Evolutionary conservation across 2,113 vertebrate genomes (phyloP).

Genomic region (Salvelinus sp.): DNA sequence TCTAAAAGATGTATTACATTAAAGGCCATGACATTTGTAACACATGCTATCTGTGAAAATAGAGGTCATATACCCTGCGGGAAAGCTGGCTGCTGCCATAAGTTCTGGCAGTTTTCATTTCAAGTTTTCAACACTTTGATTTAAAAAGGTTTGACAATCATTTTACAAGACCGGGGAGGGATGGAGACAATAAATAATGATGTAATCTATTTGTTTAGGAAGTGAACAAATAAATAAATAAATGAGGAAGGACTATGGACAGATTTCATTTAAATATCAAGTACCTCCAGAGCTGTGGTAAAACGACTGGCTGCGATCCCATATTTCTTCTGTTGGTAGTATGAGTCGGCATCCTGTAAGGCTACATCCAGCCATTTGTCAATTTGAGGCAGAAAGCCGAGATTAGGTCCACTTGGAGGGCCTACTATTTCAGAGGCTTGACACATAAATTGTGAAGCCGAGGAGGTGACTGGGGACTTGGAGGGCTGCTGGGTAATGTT

Average conservation of each 20-base stretch:
- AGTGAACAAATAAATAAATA: slow-evolving; percentile 22
- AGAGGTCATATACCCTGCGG: neutral
- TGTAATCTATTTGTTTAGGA: slow-evolving; percentile 30
- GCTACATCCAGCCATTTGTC: slow-evolving; percentile 67
- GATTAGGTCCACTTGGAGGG: slow-evolving; percentile 41
- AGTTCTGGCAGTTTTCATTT: neutral
- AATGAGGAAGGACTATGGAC: slow-evolving; percentile 13
- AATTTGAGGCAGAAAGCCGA: slow-evolving; percentile 51
- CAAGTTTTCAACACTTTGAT: slow-evolving; percentile 7
- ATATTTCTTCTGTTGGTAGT: slow-evolving; percentile 72
- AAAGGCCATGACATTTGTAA: neutral
- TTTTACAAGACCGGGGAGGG: neutral
- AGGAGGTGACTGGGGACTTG: slow-evolving; percentile 5
- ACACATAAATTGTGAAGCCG: slow-evolving; percentile 23
- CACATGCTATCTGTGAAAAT: neutral
- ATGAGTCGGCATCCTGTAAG: slow-evolving; percentile 67
- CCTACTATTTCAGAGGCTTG: slow-evolving; percentile 39
- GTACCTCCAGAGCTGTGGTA: slow-evolving; percentile 70
- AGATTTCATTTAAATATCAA: slow-evolving; percentile 45
- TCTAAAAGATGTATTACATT: too few species aligned
- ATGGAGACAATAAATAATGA: slow-evolving; percentile 31
- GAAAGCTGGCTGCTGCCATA: neutral
- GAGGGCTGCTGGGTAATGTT: slow-evolving; percentile 65
- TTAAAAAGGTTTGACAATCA: too few species aligned
- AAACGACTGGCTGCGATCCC: slow-evolving; percentile 56